A percentile compares a stretch with the other conserved stretches of the same genome.
These are phyloP conservation scores for Scaptodrosophila lebanonensis DNA, from an alignment of 1,140 invertebrate species.

Conservation along the genomic window DNA sequence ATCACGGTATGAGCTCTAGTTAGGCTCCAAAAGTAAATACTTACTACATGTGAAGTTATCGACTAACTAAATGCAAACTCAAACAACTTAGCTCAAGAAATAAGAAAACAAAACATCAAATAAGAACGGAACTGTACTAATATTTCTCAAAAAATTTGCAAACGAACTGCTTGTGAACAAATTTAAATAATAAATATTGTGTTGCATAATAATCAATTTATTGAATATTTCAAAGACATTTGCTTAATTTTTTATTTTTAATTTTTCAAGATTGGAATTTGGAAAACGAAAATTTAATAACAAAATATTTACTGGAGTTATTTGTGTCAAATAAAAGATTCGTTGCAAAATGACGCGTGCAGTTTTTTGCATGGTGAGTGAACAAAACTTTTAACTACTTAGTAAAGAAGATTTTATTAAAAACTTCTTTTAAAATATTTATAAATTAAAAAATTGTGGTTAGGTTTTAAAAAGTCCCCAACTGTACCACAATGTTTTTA, in stretches of 20 bases:
- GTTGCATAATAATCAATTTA: slow-evolving; percentile 14
- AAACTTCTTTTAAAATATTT: no score
- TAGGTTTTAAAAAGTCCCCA: no score
- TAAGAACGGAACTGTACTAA: slow-evolving; percentile 3
- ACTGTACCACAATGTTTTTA: no score
- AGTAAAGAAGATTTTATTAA: no score
- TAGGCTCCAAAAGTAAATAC: slow-evolving; percentile 63
- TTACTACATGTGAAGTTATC: slow-evolving; percentile 18
- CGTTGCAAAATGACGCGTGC: slow-evolving; percentile 75
- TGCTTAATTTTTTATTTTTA: slow-evolving; percentile 42
- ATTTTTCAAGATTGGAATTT: slow-evolving; percentile 64
- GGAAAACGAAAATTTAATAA: slow-evolving; percentile 55
- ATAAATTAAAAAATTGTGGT: no score
- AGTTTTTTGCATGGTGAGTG: slow-evolving; percentile 75
- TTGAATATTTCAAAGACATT: slow-evolving; percentile 23
- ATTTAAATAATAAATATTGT: slow-evolving; percentile 6
- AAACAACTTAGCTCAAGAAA: slow-evolving; percentile 18
- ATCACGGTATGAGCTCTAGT: slow-evolving; percentile 76
- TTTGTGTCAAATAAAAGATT: slow-evolving; percentile 58
- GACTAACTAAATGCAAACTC: slow-evolving; percentile 14
- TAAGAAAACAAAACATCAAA: slow-evolving; percentile 9
- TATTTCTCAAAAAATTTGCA: slow-evolving; percentile 19
- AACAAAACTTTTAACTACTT: background rate
- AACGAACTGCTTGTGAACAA: no score
- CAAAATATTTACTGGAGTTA: slow-evolving; percentile 61